Evolutionary conservation across 1,140 invertebrate species (phyloP).

Genomic region (Trichomalopsis sarcophagae): DNA sequence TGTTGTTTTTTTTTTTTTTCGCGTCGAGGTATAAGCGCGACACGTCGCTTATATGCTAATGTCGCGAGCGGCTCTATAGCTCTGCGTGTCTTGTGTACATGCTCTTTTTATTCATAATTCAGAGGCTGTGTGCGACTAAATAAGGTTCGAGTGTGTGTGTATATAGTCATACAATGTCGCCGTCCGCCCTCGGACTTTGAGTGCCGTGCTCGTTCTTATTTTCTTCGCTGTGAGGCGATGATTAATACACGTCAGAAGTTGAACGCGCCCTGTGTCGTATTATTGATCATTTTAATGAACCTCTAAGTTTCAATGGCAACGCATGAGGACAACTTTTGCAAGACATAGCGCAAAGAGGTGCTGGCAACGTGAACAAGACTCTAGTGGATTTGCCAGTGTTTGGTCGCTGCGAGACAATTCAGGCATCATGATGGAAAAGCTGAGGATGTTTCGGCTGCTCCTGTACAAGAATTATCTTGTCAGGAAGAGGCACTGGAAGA

Average conservation of each 20-base stretch:
- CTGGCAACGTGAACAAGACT: not conserved
- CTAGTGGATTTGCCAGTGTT: not conserved
- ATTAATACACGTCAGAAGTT: slow-evolving; percentile 8
- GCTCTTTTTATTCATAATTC: not conserved
- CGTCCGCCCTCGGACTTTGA: not conserved
- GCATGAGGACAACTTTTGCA: not conserved
- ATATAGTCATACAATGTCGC: not conserved
- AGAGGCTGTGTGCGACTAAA: too few species aligned
- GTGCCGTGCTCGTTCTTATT: not conserved
- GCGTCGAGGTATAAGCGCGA: too few species aligned
- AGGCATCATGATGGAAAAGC: slow-evolving; percentile 57
- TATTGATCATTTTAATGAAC: slow-evolving; percentile 30
- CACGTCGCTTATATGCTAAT: too few species aligned
- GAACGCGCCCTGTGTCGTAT: not conserved
- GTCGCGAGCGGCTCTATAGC: too few species aligned
- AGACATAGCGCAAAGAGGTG: not conserved
- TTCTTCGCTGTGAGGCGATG: not conserved
- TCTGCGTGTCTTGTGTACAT: not conserved
- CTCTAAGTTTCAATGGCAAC: slow-evolving; percentile 34
- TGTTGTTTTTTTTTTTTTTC: too few species aligned
- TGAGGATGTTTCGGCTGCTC: slow-evolving; percentile 64
- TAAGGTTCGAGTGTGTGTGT: too few species aligned
- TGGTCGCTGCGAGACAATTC: not conserved
- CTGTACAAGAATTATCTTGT: slow-evolving; percentile 68
- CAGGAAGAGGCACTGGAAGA: slow-evolving; percentile 67